Base-by-base conservation (phyloP, 2,113 vertebrate genomes). In the Lophura nycthemera region DNA sequence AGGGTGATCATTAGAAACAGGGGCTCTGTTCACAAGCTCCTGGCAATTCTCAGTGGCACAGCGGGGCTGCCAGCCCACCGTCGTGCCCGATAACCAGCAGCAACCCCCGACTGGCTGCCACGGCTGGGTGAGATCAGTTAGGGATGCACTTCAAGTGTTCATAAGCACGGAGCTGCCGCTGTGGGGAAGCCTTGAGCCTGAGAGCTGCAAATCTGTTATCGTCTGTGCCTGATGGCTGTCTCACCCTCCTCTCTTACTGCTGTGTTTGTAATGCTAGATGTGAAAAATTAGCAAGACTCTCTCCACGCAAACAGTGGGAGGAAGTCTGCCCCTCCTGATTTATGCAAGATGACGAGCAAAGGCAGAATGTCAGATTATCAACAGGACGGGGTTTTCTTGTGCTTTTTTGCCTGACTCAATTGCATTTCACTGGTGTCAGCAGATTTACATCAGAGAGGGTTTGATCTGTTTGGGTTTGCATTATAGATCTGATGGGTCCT, bases 111-210 rank as follows among this genome's bases (percentile, higher is more conserved):
- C 78, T 57, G 40, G 19, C 52, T 87, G 30, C 65, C 74, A 2
- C 8, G 36, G 29, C 84, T 57, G 81, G 57, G 16, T 5, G 71
- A 65, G 34, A 72, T 60, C 61, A 19, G n/a, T 71, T 71, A 64
- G 85, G 75, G 79, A 77, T 66, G 82, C 59, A 1, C 66, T 59
- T 27, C 48, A 52, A 91, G 59, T 11, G 40, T 52, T 83, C 71
- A 3, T 10, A 43, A 88, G 71, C 86, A 13, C 24, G 1, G 93
- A 93, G 80, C 83, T 60, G 40, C 91, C 72, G 29, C 93, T 92
- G 83, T 56, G 91, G 91, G 89, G 89, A 93, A 83, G 86, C 86
- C 89, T 83, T 61, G 91, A 93, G 93, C 92, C 86, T 74, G 77
- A 47, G 92, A 83, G 86, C 91, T 88, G 77, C 84, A 50, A 56